Conservation (phyloP, 2,888 invertebrate genomes). For the Schizaphis graminum region DNA sequence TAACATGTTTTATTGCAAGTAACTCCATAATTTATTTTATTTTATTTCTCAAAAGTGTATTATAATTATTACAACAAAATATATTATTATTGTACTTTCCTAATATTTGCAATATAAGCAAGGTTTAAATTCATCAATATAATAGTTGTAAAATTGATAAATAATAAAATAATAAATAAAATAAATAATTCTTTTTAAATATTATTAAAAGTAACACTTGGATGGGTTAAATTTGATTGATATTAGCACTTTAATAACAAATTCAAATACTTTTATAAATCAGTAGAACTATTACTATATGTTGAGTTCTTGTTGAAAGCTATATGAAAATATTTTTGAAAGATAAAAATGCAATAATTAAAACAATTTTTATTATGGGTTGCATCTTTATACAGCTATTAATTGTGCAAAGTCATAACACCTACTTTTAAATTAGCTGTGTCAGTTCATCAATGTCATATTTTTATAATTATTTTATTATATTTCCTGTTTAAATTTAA, state of each 20-base stretch:
- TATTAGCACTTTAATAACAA: background rate
- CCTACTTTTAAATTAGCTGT: conserved; percentile 17
- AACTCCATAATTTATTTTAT: background rate
- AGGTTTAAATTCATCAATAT: background rate
- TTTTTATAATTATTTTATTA: conserved; percentile 30
- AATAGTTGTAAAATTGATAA: background rate
- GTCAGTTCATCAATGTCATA: conserved; percentile 22
- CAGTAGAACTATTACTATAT: background rate
- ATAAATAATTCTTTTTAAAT: background rate
- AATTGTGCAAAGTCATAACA: conserved; percentile 15
- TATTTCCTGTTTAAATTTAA: background rate
- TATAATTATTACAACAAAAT: background rate
- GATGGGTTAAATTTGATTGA: background rate
- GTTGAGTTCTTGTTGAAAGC: background rate
- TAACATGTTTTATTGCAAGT: background rate
- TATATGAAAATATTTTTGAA: background rate
- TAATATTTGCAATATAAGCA: background rate
- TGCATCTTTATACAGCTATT: background rate
- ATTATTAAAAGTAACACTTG: background rate
- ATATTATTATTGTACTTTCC: background rate
- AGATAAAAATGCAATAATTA: background rate
- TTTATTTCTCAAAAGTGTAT: background rate
- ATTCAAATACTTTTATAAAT: background rate
- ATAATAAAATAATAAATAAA: no score
- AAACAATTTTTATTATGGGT: background rate